These are phyloP conservation scores for Danio albolineatus DNA, from an alignment of 2,797 vertebrate species.

Conservation along the genomic window DNA sequence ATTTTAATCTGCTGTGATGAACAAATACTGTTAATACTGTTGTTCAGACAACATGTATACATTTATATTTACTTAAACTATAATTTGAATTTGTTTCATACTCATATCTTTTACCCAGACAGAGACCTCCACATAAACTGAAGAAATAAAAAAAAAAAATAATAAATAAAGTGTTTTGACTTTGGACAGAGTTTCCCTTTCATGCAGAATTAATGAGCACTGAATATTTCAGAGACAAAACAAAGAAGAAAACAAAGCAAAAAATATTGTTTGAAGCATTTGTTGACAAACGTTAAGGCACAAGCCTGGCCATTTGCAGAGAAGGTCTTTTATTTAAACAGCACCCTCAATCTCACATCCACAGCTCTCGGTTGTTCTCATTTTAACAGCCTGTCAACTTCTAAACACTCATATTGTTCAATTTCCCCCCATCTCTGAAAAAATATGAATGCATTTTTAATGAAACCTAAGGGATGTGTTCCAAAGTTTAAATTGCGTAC, in stretches of 20 bases:
- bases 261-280: neutral
- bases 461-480: neutral
- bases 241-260: slow-evolving; percentile 1
- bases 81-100: neutral
- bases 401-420: neutral
- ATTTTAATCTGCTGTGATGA: no score
- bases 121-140: neutral
- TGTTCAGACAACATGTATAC: no score
- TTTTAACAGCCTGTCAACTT: neutral
- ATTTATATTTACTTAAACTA: no score
- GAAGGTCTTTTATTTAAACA: neutral
- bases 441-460: neutral
- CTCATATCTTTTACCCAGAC: neutral
- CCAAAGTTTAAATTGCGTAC: no score
- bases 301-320: neutral
- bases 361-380: neutral
- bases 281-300: neutral
- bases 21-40: no score
- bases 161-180: neutral
- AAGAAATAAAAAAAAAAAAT: neutral
- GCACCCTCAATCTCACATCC: neutral
- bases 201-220: slow-evolving; percentile 9
- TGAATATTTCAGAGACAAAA: slow-evolving; percentile 16
- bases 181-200: neutral
- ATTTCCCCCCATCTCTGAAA: neutral